Conservation (phyloP, 2,797 vertebrate genomes). For the Sphenopsis melanotis region DNA sequence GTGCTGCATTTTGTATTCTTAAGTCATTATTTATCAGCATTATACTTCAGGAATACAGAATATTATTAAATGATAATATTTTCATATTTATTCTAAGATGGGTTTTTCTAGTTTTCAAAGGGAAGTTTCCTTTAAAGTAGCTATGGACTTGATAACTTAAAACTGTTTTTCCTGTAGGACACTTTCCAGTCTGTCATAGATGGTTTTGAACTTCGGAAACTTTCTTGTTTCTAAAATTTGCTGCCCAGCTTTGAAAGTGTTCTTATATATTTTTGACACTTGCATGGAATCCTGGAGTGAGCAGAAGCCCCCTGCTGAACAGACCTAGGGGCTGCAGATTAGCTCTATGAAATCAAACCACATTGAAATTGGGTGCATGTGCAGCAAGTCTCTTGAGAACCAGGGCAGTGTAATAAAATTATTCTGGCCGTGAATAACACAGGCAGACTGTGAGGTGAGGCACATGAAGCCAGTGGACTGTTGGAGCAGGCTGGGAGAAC, state of each 20-base stretch:
- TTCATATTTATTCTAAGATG: neutral
- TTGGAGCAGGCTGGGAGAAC: neutral
- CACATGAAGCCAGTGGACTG: neutral
- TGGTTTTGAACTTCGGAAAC: neutral
- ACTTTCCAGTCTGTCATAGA: neutral
- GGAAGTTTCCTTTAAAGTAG: neutral
- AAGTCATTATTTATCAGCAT: neutral
- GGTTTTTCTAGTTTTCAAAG: neutral
- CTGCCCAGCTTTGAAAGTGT: neutral
- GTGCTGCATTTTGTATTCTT: neutral
- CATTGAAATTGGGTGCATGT: neutral
- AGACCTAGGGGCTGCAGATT: neutral
- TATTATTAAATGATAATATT: neutral
- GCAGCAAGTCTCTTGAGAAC: neutral
- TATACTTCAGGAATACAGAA: neutral
- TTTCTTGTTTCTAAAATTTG: neutral
- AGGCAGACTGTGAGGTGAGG: neutral
- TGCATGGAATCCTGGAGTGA: neutral
- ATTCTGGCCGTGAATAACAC: neutral
- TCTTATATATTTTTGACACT: neutral
- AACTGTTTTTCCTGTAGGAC: neutral
- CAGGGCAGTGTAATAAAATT: neutral
- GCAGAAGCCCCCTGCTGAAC: neutral
- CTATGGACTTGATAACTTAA: neutral
- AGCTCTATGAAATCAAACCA: neutral